Percentiles rank a stretch among this genome's conserved stretches.
phyloP scores from a whole-genome alignment of 2,888 invertebrate genomes.

The Xylocampa areola region DNA sequence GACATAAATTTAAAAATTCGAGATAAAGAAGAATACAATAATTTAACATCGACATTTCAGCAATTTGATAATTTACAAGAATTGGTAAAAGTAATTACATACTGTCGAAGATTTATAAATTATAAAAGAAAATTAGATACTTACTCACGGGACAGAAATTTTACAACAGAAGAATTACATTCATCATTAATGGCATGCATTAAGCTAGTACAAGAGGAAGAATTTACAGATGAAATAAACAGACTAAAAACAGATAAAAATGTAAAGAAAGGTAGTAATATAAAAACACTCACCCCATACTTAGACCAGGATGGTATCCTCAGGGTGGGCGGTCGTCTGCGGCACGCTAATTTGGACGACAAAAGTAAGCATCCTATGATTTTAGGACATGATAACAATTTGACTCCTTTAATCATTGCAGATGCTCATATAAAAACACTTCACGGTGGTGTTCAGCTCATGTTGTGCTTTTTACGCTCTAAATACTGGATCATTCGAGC shows the following conservation, averaged over 20 bases:
- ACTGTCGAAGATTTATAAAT: slow-evolving; percentile 2
- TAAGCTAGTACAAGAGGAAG: background rate
- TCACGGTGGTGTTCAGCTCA: too few species aligned
- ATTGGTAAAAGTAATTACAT: background rate
- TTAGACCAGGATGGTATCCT: slow-evolving; percentile 2
- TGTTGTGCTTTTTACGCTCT: too few species aligned
- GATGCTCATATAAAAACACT: too few species aligned
- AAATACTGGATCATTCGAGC: too few species aligned
- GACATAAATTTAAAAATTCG: background rate
- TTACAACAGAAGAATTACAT: slow-evolving; percentile 7
- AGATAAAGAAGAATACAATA: background rate
- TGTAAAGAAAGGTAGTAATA: background rate
- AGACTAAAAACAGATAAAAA: slow-evolving; percentile 1
- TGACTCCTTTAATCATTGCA: too few species aligned
- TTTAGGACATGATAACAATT: too few species aligned
- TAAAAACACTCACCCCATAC: slow-evolving; percentile 1
- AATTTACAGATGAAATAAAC: background rate
- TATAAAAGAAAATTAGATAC: background rate
- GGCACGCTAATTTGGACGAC: background rate
- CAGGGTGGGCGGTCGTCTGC: slow-evolving; percentile 8
- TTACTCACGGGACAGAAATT: background rate
- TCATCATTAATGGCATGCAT: background rate
- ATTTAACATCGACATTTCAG: background rate
- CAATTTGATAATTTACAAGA: background rate
- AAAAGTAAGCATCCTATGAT: slow-evolving; percentile 2